Percentiles rank a stretch among this genome's conserved stretches.
Conservation (phyloP, 2,888 invertebrate genomes). For the Scelioninae gen. 1 region DNA sequence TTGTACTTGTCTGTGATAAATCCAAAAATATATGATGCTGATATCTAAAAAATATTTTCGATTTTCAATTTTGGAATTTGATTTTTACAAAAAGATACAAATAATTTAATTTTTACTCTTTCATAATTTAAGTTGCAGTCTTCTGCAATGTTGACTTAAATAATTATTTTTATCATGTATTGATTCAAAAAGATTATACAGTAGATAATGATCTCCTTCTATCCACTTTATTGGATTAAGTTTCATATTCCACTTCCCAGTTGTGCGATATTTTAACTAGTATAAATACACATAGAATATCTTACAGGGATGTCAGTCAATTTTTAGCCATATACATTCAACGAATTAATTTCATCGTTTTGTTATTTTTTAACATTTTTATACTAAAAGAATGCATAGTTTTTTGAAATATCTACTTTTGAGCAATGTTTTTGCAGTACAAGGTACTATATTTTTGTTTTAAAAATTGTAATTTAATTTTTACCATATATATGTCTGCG, state of each 20-base stretch:
- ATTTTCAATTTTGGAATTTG: neutral
- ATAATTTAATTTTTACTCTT: neutral
- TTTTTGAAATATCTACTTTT: neutral
- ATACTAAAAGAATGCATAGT: neutral
- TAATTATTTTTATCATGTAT: slow-evolving; percentile 2
- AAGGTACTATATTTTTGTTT: neutral
- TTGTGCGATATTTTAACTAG: neutral
- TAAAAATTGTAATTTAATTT: neutral
- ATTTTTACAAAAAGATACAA: neutral
- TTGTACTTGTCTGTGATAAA: too few relatives aligned
- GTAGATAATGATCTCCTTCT: slow-evolving; percentile 2
- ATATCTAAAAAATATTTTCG: too few relatives aligned
- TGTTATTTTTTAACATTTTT: too few relatives aligned
- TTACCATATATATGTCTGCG: too few relatives aligned
- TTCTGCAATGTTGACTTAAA: neutral
- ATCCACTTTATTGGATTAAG: slow-evolving; percentile 11
- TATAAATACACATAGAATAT: slow-evolving; percentile 35
- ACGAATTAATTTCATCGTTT: neutral
- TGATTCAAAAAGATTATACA: slow-evolving; percentile 22
- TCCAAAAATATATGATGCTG: too few relatives aligned
- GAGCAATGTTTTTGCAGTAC: neutral
- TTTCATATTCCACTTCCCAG: slow-evolving; percentile 16
- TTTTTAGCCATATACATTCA: neutral
- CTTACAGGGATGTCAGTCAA: slow-evolving; percentile 8
- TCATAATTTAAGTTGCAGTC: neutral